phyloP scores from a whole-genome alignment of 1,140 invertebrate species.

The Fopius arisanus region DNA sequence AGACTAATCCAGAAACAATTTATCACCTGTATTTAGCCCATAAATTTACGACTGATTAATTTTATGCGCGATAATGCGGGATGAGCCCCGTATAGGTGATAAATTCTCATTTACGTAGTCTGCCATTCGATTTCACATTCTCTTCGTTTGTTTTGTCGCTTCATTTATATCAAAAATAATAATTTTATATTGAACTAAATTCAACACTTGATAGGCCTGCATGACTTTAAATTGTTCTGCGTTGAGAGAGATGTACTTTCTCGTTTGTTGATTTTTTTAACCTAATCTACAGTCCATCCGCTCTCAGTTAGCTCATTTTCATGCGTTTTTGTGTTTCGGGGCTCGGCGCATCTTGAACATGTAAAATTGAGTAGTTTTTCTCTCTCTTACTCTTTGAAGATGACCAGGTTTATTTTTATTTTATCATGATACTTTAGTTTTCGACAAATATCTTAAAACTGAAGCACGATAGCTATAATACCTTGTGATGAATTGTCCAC shows the following conservation, averaged over 20 bases:
- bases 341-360: conserved; percentile 53
- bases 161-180: conserved; percentile 4
- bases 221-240: conserved; percentile 20
- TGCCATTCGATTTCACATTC: neutral
- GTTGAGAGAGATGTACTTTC: neutral
- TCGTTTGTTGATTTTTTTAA: neutral
- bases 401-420: no score
- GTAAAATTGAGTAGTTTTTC: no score
- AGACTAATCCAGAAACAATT: neutral
- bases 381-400: no score
- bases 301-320: conserved; percentile 63
- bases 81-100: neutral
- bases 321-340: conserved; percentile 60
- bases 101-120: neutral
- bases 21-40: conserved; percentile 49
- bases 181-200: neutral
- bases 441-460: no score
- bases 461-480: no score
- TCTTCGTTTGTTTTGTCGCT: neutral
- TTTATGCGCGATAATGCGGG: neutral
- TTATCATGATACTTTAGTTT: neutral
- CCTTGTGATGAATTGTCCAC: no score
- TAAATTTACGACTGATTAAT: conserved; percentile 38
- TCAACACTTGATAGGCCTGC: neutral
- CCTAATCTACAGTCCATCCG: conserved; percentile 50